These are phyloP conservation scores for Ia io DNA, from an alignment of 2,113 vertebrate genomes.

Conservation along the genomic window DNA sequence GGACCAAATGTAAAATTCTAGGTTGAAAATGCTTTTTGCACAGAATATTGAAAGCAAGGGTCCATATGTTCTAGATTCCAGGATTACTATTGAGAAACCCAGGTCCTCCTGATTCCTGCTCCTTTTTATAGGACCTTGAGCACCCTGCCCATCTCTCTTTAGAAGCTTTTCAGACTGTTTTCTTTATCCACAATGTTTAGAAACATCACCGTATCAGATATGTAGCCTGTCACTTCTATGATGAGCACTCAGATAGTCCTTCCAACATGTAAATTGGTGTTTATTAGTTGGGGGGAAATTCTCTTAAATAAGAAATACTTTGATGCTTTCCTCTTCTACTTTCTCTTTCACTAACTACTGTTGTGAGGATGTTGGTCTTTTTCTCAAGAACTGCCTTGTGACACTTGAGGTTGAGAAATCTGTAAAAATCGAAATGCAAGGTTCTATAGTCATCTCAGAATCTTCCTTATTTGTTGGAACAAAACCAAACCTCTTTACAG, in stretches of 20 bases:
- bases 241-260: neutral
- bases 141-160: neutral
- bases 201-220: neutral
- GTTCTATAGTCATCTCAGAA: neutral
- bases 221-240: neutral
- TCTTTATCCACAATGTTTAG: neutral
- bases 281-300: neutral
- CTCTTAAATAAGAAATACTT: neutral
- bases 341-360: neutral
- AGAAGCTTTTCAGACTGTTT: neutral
- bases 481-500: neutral
- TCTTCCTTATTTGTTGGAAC: neutral
- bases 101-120: neutral
- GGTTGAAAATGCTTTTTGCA: neutral
- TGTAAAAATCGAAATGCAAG: neutral
- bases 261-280: neutral
- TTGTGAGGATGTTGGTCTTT: neutral
- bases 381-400: neutral
- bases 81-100: neutral
- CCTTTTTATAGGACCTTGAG: neutral
- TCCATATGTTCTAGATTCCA: neutral
- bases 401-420: neutral
- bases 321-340: neutral
- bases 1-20: neutral
- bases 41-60: neutral